Conservation (phyloP, 35 echinoderm and acorn worm species). For the Eucidaris tribuloides region DNA sequence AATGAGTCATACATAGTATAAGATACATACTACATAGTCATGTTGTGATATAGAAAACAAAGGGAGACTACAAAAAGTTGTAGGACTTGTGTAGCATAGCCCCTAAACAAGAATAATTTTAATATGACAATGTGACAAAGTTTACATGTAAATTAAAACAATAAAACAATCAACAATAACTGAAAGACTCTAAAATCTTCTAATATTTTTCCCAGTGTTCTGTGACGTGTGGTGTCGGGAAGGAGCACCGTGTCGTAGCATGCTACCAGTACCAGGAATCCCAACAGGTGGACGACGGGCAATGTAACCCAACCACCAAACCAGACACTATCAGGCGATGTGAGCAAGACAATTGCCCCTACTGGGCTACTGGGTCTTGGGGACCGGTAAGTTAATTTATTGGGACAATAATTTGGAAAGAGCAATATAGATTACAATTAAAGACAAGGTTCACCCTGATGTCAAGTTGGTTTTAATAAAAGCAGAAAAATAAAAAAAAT, state of each 20-base stretch:
- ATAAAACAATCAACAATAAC: neutral
- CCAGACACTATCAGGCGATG: conserved; percentile 31
- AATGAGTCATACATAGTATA: no score
- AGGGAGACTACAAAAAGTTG: no score
- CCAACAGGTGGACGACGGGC: neutral
- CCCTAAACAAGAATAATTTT: no score
- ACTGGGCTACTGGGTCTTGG: conserved; percentile 55
- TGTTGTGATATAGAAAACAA: no score
- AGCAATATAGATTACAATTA: neutral
- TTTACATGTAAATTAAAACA: no score
- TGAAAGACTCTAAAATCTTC: neutral
- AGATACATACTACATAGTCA: no score
- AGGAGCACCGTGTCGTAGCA: conserved; percentile 23
- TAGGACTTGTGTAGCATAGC: no score
- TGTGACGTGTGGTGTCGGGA: conserved; percentile 55
- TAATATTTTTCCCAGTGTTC: conserved; percentile 47
- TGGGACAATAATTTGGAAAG: neutral
- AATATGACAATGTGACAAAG: no score
- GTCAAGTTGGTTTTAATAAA: no score
- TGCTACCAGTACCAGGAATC: conserved; percentile 25
- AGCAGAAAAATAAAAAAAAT: no score
- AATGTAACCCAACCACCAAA: conserved; percentile 32
- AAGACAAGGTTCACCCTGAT: no score
- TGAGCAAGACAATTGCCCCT: conserved; percentile 23
- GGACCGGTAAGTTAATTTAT: conserved; percentile 36